phyloP scores from a whole-genome alignment of 2,113 vertebrate genomes.

The Jaculus jaculus region DNA sequence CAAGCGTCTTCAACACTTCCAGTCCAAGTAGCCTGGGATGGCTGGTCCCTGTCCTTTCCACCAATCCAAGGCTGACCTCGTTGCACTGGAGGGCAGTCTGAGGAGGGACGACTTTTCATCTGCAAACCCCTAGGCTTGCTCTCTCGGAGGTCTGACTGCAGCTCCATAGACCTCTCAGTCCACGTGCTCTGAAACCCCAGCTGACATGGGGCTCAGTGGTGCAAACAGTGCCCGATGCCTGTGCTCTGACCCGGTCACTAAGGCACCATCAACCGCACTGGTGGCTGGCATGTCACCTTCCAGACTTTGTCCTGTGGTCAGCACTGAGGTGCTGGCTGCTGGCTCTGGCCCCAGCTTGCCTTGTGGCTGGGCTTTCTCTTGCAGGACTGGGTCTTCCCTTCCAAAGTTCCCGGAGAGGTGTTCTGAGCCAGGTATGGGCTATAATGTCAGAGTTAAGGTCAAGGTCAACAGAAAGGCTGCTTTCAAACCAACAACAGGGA shows the following conservation, averaged over 20 bases:
- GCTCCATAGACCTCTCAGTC: background rate
- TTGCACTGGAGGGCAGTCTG: background rate
- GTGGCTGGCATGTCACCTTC: background rate
- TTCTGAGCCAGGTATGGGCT: background rate
- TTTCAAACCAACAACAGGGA: no score
- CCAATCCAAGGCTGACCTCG: rapidly evolving
- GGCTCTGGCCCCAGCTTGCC: rapidly evolving
- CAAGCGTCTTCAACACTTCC: rapidly evolving
- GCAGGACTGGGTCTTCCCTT: background rate
- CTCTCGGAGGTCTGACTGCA: background rate
- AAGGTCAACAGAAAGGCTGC: background rate
- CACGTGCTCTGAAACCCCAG: background rate
- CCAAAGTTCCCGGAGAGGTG: background rate
- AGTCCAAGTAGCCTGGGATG: background rate
- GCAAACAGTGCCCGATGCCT: rapidly evolving
- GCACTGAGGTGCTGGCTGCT: rapidly evolving
- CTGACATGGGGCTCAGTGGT: rapidly evolving
- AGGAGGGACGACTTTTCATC: background rate
- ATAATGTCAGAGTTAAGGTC: background rate
- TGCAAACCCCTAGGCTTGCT: background rate
- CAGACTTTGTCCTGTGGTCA: background rate
- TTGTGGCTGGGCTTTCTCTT: rapidly evolving
- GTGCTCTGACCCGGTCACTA: background rate
- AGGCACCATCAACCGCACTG: rapidly evolving
- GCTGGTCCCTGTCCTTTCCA: background rate